Base-by-base conservation (phyloP, 2,113 vertebrate species). In the Phalacrocorax pelagicus region DNA sequence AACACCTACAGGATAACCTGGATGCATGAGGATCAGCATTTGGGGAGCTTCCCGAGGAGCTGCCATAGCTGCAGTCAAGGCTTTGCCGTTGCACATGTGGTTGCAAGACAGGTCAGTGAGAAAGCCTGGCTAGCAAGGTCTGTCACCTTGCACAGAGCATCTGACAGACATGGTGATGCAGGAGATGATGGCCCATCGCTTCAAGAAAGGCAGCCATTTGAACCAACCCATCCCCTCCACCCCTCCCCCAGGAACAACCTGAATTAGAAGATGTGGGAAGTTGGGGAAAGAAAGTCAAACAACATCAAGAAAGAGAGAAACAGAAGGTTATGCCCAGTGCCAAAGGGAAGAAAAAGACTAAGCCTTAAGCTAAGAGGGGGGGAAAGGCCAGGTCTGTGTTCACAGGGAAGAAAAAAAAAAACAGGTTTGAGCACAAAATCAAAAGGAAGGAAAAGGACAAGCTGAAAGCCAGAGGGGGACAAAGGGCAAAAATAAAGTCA, bases 391-490 rank as follows among this genome's bases (percentile, higher is more conserved):
- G 77, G 66, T 75, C 83, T 87, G 46, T 3, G 2, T 92, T 94
- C 40, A 85, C 19, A 94, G 72, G 58, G 30, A 94, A 82, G 34
- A 84, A 49, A 92, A 96, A 75, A 69, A 15, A 71, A 93, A 88
- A 38, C 38, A 89, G 23, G 54, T 75, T 89, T 94, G 52, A 93
- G 61, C 13, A 79, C 8, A 84, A 89, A 89, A 92, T 92, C 80
- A 89, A 93, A 95, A 84, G 47, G 61, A 92, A 94, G 19, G 47
- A 77, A 89, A 94, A 95, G 70, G 49, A 89, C 61, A 94, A 94
- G 57, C 70, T 92, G 81, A 94, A 97, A 92, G 54, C 54, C 54
- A 77, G 86, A 84, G 51, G 24, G 65, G 42, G 46, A 81, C 42
- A 94, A 49, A 94, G 78, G 78, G 88, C 81, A 95, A 81, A 96